phyloP scores from a whole-genome alignment of 1,140 invertebrate species.

The Leptopilina clavipes region DNA sequence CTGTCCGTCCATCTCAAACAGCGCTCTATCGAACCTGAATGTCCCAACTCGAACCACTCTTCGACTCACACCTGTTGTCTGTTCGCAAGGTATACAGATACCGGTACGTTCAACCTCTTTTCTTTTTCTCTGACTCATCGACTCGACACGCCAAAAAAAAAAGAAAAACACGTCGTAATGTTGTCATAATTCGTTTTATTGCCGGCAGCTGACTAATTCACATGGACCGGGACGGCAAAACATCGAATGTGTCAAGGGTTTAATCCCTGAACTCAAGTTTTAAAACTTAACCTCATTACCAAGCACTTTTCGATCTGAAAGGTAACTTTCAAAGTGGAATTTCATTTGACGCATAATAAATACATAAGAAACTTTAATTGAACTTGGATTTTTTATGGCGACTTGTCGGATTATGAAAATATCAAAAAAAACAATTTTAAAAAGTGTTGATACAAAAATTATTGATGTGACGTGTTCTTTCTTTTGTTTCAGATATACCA shows the following conservation, averaged over 20 bases:
- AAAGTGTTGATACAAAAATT: too few relatives aligned
- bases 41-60: slow-evolving; percentile 42
- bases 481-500: too few relatives aligned
- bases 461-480: too few relatives aligned
- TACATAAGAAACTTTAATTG: background rate
- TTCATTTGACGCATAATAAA: background rate
- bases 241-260: slow-evolving; percentile 29
- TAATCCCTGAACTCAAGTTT: slow-evolving; percentile 20
- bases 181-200: slow-evolving; percentile 35
- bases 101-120: slow-evolving; percentile 26
- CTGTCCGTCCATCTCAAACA: background rate
- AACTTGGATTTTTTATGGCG: too few relatives aligned
- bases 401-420: too few relatives aligned
- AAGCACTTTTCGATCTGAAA: slow-evolving; percentile 8
- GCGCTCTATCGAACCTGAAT: slow-evolving; percentile 41
- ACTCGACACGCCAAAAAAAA: slow-evolving; percentile 40
- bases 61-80: slow-evolving; percentile 53
- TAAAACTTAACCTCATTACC: slow-evolving; percentile 26
- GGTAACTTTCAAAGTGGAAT: background rate
- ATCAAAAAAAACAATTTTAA: too few relatives aligned
- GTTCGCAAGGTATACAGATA: slow-evolving; percentile 14
- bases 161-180: background rate
- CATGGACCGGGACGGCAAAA: slow-evolving; percentile 16
- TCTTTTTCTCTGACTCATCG: slow-evolving; percentile 13
- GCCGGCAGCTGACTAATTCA: slow-evolving; percentile 32